Percentiles rank a stretch among this genome's conserved stretches.
Conservation (phyloP, 2,113 vertebrate genomes). For the Ascaphus truei region DNA sequence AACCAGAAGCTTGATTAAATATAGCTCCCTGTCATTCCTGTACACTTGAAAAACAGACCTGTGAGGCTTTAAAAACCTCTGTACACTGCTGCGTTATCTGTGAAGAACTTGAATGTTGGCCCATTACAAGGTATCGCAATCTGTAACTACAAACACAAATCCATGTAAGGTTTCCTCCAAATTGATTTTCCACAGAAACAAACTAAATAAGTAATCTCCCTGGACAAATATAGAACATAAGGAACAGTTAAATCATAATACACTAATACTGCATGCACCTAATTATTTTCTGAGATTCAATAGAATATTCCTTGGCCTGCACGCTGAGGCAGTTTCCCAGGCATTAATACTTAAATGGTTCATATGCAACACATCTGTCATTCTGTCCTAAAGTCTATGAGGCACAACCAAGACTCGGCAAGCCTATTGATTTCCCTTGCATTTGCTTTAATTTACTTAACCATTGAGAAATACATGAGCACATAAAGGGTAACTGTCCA, state of each 20-base stretch:
- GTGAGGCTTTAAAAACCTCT: neutral
- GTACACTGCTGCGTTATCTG: neutral
- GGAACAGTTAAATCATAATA: conserved; percentile 61
- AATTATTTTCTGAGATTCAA: conserved; percentile 73
- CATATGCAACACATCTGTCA: conserved; percentile 85
- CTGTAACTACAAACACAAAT: neutral
- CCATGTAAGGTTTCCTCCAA: conserved; percentile 35
- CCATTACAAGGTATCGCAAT: neutral
- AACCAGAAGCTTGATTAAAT: neutral
- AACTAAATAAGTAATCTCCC: conserved; percentile 61
- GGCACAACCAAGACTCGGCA: conserved; percentile 79
- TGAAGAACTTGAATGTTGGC: neutral
- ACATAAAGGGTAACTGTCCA: conserved; percentile 83
- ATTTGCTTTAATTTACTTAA: conserved; percentile 87
- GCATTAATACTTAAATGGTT: conserved; percentile 81
- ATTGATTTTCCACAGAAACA: conserved; percentile 54
- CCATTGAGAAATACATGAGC: conserved; percentile 81
- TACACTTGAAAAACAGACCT: neutral
- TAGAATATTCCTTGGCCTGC: conserved; percentile 68
- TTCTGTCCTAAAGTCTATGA: conserved; percentile 83
- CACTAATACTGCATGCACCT: conserved; percentile 65
- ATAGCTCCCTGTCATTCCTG: neutral
- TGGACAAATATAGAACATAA: conserved; percentile 47
- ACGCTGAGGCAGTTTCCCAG: conserved; percentile 67
- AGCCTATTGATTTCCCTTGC: conserved; percentile 83